Evolutionary conservation across 2,888 invertebrate species (phyloP).

Genomic region (Esperia sulphurella): DNA sequence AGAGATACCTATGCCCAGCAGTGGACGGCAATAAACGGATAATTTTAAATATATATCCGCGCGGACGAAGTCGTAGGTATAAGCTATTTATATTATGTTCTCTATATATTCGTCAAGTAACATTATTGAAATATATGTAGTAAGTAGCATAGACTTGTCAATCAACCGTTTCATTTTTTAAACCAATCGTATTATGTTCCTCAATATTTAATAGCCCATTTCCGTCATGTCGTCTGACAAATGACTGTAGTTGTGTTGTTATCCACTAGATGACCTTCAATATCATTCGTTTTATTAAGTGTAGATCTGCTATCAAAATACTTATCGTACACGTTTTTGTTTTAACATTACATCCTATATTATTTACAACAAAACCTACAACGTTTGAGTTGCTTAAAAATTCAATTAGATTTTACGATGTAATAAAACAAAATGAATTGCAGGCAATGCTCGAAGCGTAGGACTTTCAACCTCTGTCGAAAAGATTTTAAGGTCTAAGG

Average conservation of each 20-base stretch:
- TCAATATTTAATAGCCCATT: neutral
- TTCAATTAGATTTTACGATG: no score
- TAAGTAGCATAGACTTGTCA: neutral
- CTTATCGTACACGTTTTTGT: neutral
- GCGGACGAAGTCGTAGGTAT: no score
- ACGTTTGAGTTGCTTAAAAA: neutral
- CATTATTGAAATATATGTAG: no score
- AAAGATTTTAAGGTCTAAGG: neutral
- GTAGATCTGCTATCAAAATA: neutral
- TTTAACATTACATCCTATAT: neutral
- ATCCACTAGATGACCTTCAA: neutral
- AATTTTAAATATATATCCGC: no score
- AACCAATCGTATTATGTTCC: neutral
- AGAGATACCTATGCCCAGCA: no score
- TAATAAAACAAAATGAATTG: no score
- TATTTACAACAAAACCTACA: neutral
- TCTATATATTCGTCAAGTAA: no score
- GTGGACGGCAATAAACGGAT: no score
- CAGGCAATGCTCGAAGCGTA: neutral
- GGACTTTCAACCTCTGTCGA: neutral
- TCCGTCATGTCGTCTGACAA: conserved; percentile 1
- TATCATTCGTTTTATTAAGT: neutral
- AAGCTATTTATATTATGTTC: no score
- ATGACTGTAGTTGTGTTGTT: neutral
- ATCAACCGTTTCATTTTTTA: neutral